Conservation (phyloP, 2,113 vertebrate genomes). For the Pogonocichla stellata region DNA sequence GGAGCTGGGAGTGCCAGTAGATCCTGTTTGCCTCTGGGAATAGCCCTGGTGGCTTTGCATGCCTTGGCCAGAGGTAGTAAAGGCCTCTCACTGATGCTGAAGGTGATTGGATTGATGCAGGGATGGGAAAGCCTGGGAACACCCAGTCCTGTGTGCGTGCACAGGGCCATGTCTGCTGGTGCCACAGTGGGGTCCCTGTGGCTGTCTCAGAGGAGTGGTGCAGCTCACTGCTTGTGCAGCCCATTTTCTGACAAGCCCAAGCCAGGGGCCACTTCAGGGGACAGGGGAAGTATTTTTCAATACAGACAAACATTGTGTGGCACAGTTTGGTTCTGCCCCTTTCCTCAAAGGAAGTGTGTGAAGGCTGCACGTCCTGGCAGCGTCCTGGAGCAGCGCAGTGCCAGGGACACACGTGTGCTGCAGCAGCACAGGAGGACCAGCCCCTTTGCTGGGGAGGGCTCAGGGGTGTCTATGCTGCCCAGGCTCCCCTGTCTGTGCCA, state of each 20-base stretch:
- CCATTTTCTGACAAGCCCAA: not conserved
- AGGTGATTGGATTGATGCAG: not conserved
- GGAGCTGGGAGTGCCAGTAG: not conserved
- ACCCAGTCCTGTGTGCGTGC: not conserved
- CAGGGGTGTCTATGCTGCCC: not conserved
- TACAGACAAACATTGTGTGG: not conserved
- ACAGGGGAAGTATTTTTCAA: not conserved
- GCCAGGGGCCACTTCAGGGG: not conserved
- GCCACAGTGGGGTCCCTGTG: not conserved
- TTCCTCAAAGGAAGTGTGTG: not conserved
- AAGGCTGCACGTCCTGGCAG: not conserved
- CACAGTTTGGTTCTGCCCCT: not conserved
- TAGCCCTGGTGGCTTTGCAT: not conserved
- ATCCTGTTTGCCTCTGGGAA: not conserved
- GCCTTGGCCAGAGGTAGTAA: not conserved
- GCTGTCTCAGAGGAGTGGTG: not conserved
- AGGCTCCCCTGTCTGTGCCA: no score
- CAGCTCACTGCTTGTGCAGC: not conserved
- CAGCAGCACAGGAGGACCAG: not conserved
- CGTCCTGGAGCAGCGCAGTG: not conserved
- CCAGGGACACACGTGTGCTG: fast-evolving
- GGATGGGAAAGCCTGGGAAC: not conserved
- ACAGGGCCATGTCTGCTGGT: not conserved
- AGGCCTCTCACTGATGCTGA: not conserved
- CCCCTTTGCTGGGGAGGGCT: not conserved